phyloP scores from a whole-genome alignment of 2,888 invertebrate species.

The Folsomia candida region DNA sequence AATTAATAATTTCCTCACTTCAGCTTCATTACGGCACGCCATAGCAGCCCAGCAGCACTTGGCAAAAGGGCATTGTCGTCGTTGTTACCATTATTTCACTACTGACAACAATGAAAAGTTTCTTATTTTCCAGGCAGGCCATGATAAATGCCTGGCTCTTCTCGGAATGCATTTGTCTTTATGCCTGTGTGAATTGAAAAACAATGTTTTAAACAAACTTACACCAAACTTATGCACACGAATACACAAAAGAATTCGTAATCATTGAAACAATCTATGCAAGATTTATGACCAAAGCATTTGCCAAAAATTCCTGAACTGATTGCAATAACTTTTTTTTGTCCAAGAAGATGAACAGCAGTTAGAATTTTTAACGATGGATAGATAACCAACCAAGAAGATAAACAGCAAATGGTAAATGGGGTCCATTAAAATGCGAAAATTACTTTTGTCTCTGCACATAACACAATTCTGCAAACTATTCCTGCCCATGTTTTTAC shows the following conservation, averaged over 20 bases:
- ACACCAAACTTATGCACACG: background rate
- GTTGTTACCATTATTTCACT: background rate
- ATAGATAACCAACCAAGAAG: background rate
- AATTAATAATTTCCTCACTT: background rate
- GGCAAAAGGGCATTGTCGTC: too few relatives aligned
- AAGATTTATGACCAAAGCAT: background rate
- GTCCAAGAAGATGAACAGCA: background rate
- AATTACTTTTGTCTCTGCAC: background rate
- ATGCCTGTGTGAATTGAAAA: background rate
- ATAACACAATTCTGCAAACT: too few relatives aligned
- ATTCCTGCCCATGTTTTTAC: too few relatives aligned
- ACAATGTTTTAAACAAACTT: background rate
- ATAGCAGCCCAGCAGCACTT: background rate
- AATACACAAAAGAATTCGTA: background rate
- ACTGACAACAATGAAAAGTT: background rate
- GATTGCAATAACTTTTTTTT: background rate
- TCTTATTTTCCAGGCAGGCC: background rate
- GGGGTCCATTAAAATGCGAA: background rate
- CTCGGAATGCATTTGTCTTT: too few relatives aligned
- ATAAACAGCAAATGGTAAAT: background rate
- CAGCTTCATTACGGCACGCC: background rate
- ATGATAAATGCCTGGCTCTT: background rate
- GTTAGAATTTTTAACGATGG: background rate
- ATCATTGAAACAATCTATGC: background rate
- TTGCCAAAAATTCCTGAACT: conserved; percentile 5